Evolutionary conservation across 1,140 invertebrate species (phyloP).

Genomic region (Mya arenaria): DNA sequence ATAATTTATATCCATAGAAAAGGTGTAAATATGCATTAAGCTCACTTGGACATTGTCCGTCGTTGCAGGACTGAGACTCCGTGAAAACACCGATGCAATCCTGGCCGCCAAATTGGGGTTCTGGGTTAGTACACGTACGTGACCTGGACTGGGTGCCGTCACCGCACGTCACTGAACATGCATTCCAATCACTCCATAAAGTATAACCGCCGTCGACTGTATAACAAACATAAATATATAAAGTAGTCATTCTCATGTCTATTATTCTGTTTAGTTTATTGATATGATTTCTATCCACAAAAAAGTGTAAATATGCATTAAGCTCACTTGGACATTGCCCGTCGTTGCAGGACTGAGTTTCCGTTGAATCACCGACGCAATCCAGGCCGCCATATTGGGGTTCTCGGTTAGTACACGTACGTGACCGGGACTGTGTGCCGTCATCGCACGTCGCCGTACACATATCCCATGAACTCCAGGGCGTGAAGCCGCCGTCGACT

Average conservation of each 20-base stretch:
- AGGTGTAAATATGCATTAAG: no score
- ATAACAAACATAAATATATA: no score
- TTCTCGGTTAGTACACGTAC: slow-evolving; percentile 68
- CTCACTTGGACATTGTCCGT: neutral
- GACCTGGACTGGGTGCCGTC: neutral
- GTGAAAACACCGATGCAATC: slow-evolving; percentile 9
- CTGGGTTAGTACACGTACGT: slow-evolving; percentile 10
- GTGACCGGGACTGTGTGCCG: slow-evolving; percentile 64
- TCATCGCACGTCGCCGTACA: slow-evolving; percentile 70
- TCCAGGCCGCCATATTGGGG: slow-evolving; percentile 66
- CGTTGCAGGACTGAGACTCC: slow-evolving; percentile 39
- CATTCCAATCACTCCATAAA: slow-evolving; percentile 13
- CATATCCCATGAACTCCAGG: slow-evolving; percentile 69
- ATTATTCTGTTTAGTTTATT: neutral
- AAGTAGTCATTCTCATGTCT: neutral
- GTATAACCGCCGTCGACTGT: slow-evolving; percentile 40
- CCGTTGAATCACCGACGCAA: slow-evolving; percentile 59
- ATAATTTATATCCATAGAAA: no score
- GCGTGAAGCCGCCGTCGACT: slow-evolving; percentile 70
- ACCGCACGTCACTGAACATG: slow-evolving; percentile 34
- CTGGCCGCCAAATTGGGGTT: slow-evolving; percentile 33
- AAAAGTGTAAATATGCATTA: no score
- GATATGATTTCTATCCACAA: no score
- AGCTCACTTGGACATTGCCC: neutral
- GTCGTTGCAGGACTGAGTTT: slow-evolving; percentile 57